Base-by-base conservation (phyloP, 1,140 invertebrate species). In the Atta cephalotes region DNA sequence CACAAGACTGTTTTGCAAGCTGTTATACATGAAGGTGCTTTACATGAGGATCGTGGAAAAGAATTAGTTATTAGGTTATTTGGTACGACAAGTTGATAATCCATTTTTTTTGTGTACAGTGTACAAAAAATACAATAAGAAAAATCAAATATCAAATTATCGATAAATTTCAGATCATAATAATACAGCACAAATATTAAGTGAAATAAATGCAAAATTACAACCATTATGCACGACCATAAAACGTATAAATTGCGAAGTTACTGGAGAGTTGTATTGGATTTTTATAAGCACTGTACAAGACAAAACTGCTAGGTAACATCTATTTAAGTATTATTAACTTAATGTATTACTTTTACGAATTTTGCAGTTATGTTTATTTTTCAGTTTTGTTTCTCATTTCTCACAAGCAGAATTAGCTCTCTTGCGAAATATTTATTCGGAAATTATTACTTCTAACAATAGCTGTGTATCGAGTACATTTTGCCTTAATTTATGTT, bases 401-500 rank as follows among this genome's bases (percentile, higher is more conserved):
- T 94, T 91, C 63, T 88, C 91, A n/a, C 62, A 82, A 51, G 80
- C 39, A 6, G 82, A 95, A 58, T 72, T 92, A 35, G 79, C 87
- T 51, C 90, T 94, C 5, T 77, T 94, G 6, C 91, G 90, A 71
- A 72, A 45, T 9, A 79, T 94, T 35, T 94, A 91, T 88, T 91
- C 87, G 71, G 90, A 92, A 87, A 94, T 94, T 68, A 90, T 94
- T 45, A 86, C 80, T 49, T 90, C 92, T 1, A n/a, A 49, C 2
- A 58, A 90, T 35, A 91, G 92, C 21, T 85, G 65, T 45, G 21
- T 91, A 45, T 92, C 92, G n/a, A 94, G 93, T 86, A 92, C 90
- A 7, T 58, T 81, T 31, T 92, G 91, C 68, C 87, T 95, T 3
- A 95, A 95, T 88, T 80, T 94, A 58, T 84, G 92, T n/a, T 77